Base-by-base conservation (phyloP, 2,797 vertebrate species). In the Neolamprologus multifasciatus region DNA sequence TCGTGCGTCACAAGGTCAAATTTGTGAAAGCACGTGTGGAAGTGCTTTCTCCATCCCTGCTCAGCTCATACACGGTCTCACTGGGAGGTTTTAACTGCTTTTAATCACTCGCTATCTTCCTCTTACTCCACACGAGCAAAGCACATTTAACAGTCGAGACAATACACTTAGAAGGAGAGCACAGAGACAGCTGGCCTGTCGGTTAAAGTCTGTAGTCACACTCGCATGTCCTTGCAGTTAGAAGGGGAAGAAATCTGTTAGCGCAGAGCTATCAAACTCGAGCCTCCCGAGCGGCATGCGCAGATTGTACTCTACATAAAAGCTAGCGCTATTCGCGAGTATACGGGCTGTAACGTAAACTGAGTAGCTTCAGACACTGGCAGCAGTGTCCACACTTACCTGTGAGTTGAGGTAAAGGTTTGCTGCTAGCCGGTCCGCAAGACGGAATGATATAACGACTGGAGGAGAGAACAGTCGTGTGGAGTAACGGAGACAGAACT, bases 1-100 rank as follows among this genome's bases (percentile, higher is more conserved):
- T 93, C 95, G 91, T 19, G 92, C 94, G 90, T 95, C 95, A 96
- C 97, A 97, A 97, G 97, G 97, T 97, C 96, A 97, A 90, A 94
- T 19, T 76, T 38, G 87, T 50, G 80, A 82, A 81, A 89, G 89
- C 92, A 89, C 88, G 94, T 87, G 93, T 91, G 85, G 81, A 91
- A 91, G 84, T 55, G 77, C 48, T 36, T 64, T 48, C 82, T 51
- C 55, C 88, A 89, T 89, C 86, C 78, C 33, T 12, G 26, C 45
- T 29, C 71, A 9, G 13, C 23, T 40, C 79, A 23, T 26, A 45
- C 38, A 40, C 33, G 9, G 48, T 17, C 64, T 16, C 7, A 14
- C 1, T 2, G 48, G 7, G 31, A n/a, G 59, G 59, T 12, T 64
- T 64, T 9, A n/a, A 19, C 2, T 48, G 23, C 2, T 74, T 29